Base-by-base conservation (phyloP, 2,113 vertebrate species). In the Climacteris rufus region DNA sequence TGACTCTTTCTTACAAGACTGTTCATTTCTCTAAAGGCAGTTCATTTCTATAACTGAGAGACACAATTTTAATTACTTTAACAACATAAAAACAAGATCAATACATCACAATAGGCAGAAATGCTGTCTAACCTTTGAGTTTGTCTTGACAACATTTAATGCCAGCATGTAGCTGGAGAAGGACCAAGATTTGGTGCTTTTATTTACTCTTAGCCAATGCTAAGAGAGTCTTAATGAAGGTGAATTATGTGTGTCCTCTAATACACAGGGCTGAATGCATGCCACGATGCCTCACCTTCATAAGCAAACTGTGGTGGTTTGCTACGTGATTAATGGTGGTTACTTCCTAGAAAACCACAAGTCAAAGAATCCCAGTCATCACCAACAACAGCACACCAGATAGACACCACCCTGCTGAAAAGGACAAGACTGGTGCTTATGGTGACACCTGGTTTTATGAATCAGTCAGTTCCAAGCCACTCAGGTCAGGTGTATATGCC, bases 51-150 rank as follows among this genome's bases (percentile, higher is more conserved):
- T 77, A 53, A 56, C 50, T 75, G 65, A 92, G 47, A 65, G 70
- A 81, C 59, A 89, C 76, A 59, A 66, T 80, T 96, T 95, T 94
- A 87, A 85, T 95, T 92, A 91, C 53, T 87, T 94, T 83, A 94
- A 61, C 37, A 70, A 61, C 66, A 91, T 72, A 83, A 89, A 87
- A 83, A 2, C 66, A 57, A 89, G 70, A 91, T 96, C 95, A 89
- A 85, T 94, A 75, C 24, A 44, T 42, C 79, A 83, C 70, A 86
- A 74, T 40, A 89, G 87, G 63, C 79, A 96, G 86, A 93, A 91
- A 85, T 44, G 35, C 27, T 87, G 5, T 56, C 68, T 93, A 95
- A 93, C 69, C 66, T 91, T 83, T 92, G 75, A 76, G 75, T 59
- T 94, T 4, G 5, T 90, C 80, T 93, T 61, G 20, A 66, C 72